A percentile compares a stretch with the other conserved stretches of the same genome.
phyloP scores from a whole-genome alignment of 2,888 invertebrate genomes.

The Phortica okadai region DNA sequence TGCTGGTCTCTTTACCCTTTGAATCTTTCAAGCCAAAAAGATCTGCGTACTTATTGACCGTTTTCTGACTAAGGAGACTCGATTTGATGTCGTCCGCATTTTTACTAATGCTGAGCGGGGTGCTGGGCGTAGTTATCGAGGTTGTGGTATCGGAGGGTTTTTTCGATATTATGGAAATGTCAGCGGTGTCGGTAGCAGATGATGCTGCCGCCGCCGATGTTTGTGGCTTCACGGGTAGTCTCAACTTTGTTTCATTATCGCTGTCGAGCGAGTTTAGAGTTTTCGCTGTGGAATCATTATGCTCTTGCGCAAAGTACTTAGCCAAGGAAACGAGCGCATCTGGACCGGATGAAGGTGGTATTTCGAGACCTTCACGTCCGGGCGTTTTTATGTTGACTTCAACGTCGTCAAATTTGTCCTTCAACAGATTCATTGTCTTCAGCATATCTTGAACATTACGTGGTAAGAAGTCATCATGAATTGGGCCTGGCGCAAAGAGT shows the following conservation, averaged over 20 bases:
- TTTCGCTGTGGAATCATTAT: conserved; percentile 68
- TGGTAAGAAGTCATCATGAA: conserved; percentile 76
- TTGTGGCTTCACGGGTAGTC: conserved; percentile 49
- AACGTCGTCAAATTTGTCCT: conserved; percentile 77
- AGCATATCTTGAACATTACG: conserved; percentile 85
- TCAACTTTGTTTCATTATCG: conserved; percentile 40
- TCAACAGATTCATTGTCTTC: conserved; percentile 81
- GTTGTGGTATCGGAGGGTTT: conserved; percentile 66
- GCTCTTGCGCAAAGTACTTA: conserved; percentile 83
- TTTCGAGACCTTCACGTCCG: conserved; percentile 81
- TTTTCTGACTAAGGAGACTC: conserved; percentile 80
- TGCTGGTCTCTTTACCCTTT: conserved; percentile 67
- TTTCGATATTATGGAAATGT: conserved; percentile 31
- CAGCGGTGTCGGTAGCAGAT: conserved; percentile 40
- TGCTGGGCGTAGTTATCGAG: conserved; percentile 61
- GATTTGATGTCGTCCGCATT: conserved; percentile 78
- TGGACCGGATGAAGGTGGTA: conserved; percentile 86
- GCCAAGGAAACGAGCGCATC: conserved; percentile 87
- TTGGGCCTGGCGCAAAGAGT: conserved; percentile 65
- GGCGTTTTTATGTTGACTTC: conserved; percentile 77
- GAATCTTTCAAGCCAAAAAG: conserved; percentile 69
- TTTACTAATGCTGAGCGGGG: conserved; percentile 65
- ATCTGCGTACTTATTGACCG: conserved; percentile 69
- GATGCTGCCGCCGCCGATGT: conserved; percentile 36
- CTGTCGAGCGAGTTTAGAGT: conserved; percentile 51